phyloP scores from a whole-genome alignment of 1,140 invertebrate genomes.

The Caenorhabditis brenneri region DNA sequence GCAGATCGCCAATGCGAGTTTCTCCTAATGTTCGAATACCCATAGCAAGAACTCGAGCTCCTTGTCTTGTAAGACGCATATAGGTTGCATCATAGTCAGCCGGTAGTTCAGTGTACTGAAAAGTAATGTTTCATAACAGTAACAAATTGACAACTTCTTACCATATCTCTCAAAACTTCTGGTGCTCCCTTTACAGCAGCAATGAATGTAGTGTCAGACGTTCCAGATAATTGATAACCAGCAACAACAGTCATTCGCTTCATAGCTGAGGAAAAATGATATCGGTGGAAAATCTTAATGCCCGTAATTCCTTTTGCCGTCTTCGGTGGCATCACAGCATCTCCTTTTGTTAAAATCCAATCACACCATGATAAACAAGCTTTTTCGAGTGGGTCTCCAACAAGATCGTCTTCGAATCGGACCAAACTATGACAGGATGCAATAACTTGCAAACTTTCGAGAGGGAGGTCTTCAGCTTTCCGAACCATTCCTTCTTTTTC shows the following conservation, averaged over 20 bases:
- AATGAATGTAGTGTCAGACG: conserved; percentile 84
- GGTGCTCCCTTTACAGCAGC: conserved; percentile 96
- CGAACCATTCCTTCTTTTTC: conserved; percentile 47
- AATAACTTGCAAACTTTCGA: conserved; percentile 83
- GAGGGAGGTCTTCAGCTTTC: conserved; percentile 76
- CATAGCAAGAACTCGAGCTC: conserved; percentile 90
- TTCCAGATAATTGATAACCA: conserved; percentile 80
- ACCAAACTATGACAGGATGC: conserved; percentile 94
- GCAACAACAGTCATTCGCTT: conserved; percentile 97
- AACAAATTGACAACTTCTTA: conserved; percentile 73
- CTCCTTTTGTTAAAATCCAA: conserved; percentile 93
- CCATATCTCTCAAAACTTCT: conserved; percentile 90
- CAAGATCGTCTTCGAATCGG: conserved; percentile 90
- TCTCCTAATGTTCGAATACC: conserved; percentile 75
- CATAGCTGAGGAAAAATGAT: conserved; percentile 93
- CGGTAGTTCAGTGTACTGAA: conserved; percentile 78
- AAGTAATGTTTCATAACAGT: conserved; percentile 41
- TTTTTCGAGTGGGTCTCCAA: conserved; percentile 97
- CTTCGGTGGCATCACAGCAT: conserved; percentile 87
- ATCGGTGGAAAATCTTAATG: conserved; percentile 90
- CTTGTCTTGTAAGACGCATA: conserved; percentile 85
- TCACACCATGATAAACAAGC: conserved; percentile 91
- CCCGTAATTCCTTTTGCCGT: conserved; percentile 79
- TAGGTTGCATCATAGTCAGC: conserved; percentile 82
- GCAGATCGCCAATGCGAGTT: conserved; percentile 73